Evolutionary conservation across 1,140 invertebrate genomes (phyloP).

Genomic region (Penaeus chinensis): DNA sequence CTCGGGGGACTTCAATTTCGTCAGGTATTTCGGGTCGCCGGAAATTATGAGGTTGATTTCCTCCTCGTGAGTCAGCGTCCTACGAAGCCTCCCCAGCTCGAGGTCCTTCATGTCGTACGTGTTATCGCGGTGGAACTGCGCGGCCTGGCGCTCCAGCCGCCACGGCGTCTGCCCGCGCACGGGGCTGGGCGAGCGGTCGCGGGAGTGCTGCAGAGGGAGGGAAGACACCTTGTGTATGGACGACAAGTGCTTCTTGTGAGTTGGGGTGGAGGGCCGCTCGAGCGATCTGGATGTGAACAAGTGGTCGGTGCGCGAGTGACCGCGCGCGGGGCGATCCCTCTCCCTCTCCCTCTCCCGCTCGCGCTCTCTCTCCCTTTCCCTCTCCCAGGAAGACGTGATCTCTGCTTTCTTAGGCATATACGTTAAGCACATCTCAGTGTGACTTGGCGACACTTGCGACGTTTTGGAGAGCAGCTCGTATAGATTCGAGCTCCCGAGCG

Average conservation of each 20-base stretch:
- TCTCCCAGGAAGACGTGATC: conserved; percentile 45
- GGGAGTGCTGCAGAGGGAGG: conserved; percentile 55
- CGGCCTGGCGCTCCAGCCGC: conserved; percentile 45
- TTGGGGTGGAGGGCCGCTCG: conserved; percentile 62
- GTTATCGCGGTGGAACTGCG: conserved; percentile 38
- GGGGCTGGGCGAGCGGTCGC: conserved; percentile 63
- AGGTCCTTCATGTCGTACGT: conserved; percentile 43
- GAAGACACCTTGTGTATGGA: conserved; percentile 61
- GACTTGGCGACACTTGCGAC: conserved; percentile 58
- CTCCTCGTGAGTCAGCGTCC: conserved; percentile 62
- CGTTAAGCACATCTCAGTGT: conserved; percentile 62
- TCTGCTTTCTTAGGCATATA: conserved; percentile 56
- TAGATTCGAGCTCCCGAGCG: conserved; percentile 56
- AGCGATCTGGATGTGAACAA: conserved; percentile 61
- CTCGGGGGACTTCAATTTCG: conserved; percentile 61
- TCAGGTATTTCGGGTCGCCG: conserved; percentile 57
- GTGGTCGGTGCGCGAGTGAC: conserved; percentile 50
- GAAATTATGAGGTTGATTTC: conserved; percentile 64
- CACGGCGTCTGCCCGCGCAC: conserved; percentile 36
- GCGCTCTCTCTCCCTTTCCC: conserved; percentile 7
- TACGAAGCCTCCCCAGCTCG: conserved; percentile 48
- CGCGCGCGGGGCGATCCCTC: conserved; percentile 14
- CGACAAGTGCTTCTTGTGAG: conserved; percentile 56
- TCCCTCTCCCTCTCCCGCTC: conserved; percentile 29
- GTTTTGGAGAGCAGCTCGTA: conserved; percentile 62